Conservation (phyloP, 2,888 invertebrate genomes). For the Cerastoderma edule region DNA sequence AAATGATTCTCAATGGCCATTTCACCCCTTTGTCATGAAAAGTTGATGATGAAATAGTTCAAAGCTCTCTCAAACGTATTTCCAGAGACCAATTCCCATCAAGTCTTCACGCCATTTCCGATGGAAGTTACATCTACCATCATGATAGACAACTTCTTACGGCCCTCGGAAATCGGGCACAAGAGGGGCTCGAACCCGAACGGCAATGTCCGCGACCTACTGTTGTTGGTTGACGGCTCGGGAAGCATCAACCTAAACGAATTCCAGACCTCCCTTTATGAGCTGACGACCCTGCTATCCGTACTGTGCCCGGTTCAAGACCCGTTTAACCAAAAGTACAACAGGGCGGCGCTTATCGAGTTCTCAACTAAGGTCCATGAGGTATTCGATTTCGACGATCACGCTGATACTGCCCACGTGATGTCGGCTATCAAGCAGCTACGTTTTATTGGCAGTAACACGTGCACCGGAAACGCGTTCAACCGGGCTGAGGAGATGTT, state of each 20-base stretch:
- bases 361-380: conserved; percentile 6
- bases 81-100: too few relatives aligned
- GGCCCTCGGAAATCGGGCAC: background rate
- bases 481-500: conserved; percentile 3
- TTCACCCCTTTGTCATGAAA: too few relatives aligned
- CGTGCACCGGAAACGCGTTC: conserved; percentile 12
- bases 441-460: background rate
- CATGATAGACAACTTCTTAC: conserved; percentile 2
- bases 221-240: conserved; percentile 2
- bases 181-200: background rate
- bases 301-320: conserved; percentile 6
- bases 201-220: background rate
- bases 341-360: conserved; percentile 19
- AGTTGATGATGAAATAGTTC: too few relatives aligned
- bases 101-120: too few relatives aligned
- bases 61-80: too few relatives aligned
- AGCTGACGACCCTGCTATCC: background rate
- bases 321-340: conserved; percentile 6
- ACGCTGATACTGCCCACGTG: background rate
- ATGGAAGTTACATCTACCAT: background rate
- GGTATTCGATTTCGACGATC: conserved; percentile 21
- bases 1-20: too few relatives aligned
- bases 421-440: background rate
- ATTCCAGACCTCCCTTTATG: background rate
- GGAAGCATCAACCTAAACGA: background rate